Percentiles rank a stretch among this genome's conserved stretches.
Evolutionary conservation across 2,888 invertebrate species (phyloP).

Genomic region (Clitarchus hookeri): DNA sequence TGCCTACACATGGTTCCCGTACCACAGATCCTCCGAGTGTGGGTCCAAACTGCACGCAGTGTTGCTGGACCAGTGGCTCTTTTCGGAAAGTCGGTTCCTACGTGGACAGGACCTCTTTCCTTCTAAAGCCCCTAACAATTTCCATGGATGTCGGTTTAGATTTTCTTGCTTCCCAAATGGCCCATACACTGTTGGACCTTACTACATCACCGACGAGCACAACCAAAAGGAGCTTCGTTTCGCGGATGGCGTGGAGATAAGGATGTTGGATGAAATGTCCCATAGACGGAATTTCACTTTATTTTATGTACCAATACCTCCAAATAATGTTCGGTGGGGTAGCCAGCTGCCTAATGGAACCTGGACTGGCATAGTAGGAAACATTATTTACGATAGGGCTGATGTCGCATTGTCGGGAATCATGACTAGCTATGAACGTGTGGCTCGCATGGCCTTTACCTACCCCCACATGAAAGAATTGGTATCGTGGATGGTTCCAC

Average conservation of each 20-base stretch:
- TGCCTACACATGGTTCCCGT: background rate
- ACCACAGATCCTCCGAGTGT: background rate
- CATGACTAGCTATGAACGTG: background rate
- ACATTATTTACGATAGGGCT: background rate
- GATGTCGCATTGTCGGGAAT: slow-evolving; percentile 1
- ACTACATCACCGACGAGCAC: background rate
- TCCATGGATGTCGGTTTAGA: background rate
- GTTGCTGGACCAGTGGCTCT: background rate
- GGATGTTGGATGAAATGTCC: slow-evolving; percentile 12
- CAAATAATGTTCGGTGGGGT: background rate
- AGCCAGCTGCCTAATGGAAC: background rate
- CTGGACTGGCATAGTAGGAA: slow-evolving; percentile 2
- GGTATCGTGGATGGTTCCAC: background rate
- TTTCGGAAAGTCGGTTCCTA: background rate
- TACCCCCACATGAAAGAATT: slow-evolving; percentile 6
- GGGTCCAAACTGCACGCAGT: background rate
- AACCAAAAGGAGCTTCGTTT: background rate
- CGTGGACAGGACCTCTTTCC: background rate
- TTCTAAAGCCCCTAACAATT: background rate
- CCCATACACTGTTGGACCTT: background rate
- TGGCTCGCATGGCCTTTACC: background rate
- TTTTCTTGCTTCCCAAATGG: background rate
- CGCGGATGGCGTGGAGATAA: background rate
- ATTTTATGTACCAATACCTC: background rate
- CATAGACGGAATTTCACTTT: background rate